Evolutionary conservation across 2,797 vertebrate genomes (phyloP), one percentile per base, ranked within the genome.

Genomic region (Hozukius guyotensis): DNA sequence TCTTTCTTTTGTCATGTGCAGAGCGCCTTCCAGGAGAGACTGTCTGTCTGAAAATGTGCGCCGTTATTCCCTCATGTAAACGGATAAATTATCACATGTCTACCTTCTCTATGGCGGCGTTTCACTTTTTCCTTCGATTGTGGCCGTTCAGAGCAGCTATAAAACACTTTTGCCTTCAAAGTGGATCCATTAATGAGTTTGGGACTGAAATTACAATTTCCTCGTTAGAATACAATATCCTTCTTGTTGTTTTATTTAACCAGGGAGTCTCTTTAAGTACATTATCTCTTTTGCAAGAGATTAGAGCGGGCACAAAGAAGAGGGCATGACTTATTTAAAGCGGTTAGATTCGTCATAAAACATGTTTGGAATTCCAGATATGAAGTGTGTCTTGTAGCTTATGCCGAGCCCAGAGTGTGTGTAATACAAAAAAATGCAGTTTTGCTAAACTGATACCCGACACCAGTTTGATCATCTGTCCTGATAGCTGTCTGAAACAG

Each of bases 351-450:
- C 16, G n/a, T n/a, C 32, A 11, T 20, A 14, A 66, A 49, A 31
- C 20, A 0, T 14, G n/a, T 24, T 68, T 20, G 34, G 6, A 22
- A 31, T 52, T 1, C 6, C n/a, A 12, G 27, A 24, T 32, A 52
- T 32, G 42, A 62, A 52, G 3, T 75, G 27, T 36, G 27, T 60
- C 24, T 24, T 49, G 59, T 24, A 22, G 10, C 13, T 72, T 25
- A 18, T 62, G 36, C 32, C 2, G 32, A 53, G 24, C 57, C 10
- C 16, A 0, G 16, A 2, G 16, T 31, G 36, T 46, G 27, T 75
- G 16, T 29, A 2, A 0, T 38, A 12, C 5, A 63, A 27, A 36
- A 36, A 63, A 56, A 14, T 70, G 61, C 65, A 16, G 71, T 63
- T 57, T 57, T 18, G 14, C 38, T 42, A 0, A 18, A 22, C 62